Evolutionary conservation across 1,140 invertebrate genomes (phyloP).

Genomic region (Patella vulgata): DNA sequence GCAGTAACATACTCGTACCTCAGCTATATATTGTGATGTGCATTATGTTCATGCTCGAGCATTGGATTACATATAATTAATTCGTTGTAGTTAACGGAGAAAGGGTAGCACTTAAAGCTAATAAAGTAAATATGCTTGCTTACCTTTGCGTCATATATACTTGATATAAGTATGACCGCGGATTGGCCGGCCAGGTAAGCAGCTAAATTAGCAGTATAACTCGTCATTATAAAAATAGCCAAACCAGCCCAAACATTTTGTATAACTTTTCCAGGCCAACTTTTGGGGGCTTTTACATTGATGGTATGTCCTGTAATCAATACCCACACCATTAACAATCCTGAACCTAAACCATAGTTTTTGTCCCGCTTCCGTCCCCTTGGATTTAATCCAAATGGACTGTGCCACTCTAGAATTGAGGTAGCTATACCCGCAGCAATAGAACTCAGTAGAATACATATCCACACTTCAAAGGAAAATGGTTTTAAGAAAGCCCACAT

Average conservation of each 20-base stretch:
- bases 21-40: too few species aligned
- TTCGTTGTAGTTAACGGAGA: too few species aligned
- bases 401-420: conserved; percentile 90
- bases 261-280: conserved; percentile 87
- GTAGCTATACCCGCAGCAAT: conserved; percentile 90
- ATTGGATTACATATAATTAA: too few species aligned
- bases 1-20: too few species aligned
- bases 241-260: conserved; percentile 92
- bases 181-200: conserved; percentile 84
- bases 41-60: too few species aligned
- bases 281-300: conserved; percentile 80
- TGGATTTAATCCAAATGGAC: conserved; percentile 93
- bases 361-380: conserved; percentile 90
- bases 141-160: conserved; percentile 52
- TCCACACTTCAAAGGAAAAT: conserved; percentile 88
- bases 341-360: conserved; percentile 84
- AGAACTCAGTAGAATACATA: conserved; percentile 87
- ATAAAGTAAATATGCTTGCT: too few species aligned
- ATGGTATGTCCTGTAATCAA: conserved; percentile 50
- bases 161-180: conserved; percentile 38
- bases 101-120: too few species aligned
- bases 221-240: conserved; percentile 92
- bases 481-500: conserved; percentile 88
- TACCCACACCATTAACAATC: conserved; percentile 92
- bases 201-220: conserved; percentile 93